A percentile compares a stretch with the other conserved stretches of the same genome.
Conservation (phyloP, 2,113 vertebrate species). For the Megaceryle torquata region DNA sequence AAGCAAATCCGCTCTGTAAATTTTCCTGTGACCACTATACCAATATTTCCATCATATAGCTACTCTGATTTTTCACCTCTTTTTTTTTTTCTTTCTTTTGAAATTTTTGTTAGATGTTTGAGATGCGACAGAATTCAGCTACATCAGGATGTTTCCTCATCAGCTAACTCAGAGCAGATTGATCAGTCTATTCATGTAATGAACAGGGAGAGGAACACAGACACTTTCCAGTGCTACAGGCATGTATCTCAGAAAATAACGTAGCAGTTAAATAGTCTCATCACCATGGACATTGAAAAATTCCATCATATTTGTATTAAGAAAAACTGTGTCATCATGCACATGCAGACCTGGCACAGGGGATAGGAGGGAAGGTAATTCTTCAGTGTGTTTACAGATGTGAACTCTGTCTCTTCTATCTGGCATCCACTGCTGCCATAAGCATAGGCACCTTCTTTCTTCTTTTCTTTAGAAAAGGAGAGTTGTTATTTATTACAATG, state of each 20-base stretch:
- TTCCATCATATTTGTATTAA: neutral
- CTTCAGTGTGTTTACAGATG: neutral
- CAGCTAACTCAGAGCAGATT: neutral
- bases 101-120: neutral
- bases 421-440: neutral
- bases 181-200: neutral
- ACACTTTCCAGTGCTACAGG: neutral
- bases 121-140: neutral
- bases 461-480: neutral
- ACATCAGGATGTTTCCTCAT: neutral
- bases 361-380: neutral
- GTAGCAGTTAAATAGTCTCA: neutral
- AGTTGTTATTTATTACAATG: neutral
- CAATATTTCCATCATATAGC: neutral
- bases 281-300: neutral
- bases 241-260: neutral
- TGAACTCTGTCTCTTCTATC: neutral
- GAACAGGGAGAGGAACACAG: neutral
- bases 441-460: neutral
- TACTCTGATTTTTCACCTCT: neutral
- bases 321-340: neutral
- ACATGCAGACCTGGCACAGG: neutral
- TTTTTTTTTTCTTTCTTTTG: neutral
- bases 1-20: constrained; percentile 14
- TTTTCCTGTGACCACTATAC: neutral